Percentiles rank a stretch among this genome's conserved stretches.
phyloP scores from a whole-genome alignment of 2,113 vertebrate genomes.

The Morone saxatilis region DNA sequence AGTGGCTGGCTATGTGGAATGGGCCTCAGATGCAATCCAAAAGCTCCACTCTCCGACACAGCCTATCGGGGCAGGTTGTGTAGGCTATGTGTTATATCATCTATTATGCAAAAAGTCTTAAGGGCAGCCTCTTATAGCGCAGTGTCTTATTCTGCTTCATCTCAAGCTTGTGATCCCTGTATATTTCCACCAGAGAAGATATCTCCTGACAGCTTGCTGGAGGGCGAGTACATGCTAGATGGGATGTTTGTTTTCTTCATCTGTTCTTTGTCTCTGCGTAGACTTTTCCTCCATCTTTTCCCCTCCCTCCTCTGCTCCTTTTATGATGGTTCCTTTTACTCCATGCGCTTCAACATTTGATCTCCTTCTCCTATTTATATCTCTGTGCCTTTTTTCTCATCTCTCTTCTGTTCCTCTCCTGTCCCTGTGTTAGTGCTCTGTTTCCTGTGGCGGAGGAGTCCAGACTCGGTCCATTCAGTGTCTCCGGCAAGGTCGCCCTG shows the following conservation, averaged over 20 bases:
- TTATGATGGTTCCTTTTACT: conserved; percentile 42
- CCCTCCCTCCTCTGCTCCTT: conserved; percentile 33
- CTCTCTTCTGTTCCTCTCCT: conserved; percentile 2
- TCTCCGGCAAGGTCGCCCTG: conserved; percentile 89
- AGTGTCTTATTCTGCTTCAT: conserved; percentile 69
- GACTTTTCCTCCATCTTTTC: conserved; percentile 38
- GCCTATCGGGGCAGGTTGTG: conserved; percentile 40
- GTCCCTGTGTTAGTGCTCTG: conserved; percentile 89
- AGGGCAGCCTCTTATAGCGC: conserved; percentile 63
- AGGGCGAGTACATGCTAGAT: conserved; percentile 62
- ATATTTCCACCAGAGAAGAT: conserved; percentile 66
- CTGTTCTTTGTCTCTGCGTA: conserved; percentile 56
- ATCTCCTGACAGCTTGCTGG: conserved; percentile 64
- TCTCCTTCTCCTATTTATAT: conserved; percentile 38
- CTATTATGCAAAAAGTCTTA: conserved; percentile 71
- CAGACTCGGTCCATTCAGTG: conserved; percentile 93
- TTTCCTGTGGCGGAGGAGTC: conserved; percentile 95
- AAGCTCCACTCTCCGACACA: conserved; percentile 45
- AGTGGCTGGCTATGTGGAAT: conserved; percentile 4
- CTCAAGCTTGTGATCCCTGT: conserved; percentile 57
- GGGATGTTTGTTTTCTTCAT: conserved; percentile 71
- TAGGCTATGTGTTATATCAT: conserved; percentile 63
- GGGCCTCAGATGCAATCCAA: conserved; percentile 31
- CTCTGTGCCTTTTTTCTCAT: conserved; percentile 6
- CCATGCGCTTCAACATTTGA: conserved; percentile 7